Base-by-base conservation (phyloP, 2,888 invertebrate genomes). In the Rotaria macrura region DNA sequence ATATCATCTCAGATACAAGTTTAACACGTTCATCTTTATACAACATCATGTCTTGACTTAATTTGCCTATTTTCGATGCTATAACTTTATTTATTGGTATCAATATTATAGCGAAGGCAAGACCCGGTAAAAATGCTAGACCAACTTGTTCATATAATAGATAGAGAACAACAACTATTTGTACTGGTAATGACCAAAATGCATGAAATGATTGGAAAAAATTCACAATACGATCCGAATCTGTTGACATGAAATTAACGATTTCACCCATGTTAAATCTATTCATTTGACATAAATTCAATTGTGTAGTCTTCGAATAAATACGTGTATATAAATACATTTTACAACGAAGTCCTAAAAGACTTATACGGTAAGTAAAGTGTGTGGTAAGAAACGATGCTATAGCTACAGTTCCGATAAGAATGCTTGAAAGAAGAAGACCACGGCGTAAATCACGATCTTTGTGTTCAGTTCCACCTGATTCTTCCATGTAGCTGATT, bases 161-260 rank as follows among this genome's bases (percentile, higher is more conserved):
- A 87, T 89, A 90, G 85, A 90, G 87, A 10, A 89, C 74, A 10
- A 90, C 89, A 14, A 87, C 89, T n/a, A 90, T 87, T 93, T 95
- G 95, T 89, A 97, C 93, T 12, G 97, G 97, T 89, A 97, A 94
- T 91, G 96, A 97, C 97, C 98, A 98, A 88, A 97, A 93, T 10
- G 95, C 94, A 92, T 98, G 98, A 90, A 99, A 97, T 91, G 96
- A 96, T 5, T 95, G 94, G 91, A 96, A 96, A 40, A 97, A 95
- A 91, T 97, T 97, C 0, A 96, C 95, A 88, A 98, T 95, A 88
- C 97, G 93, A 90, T 97, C 96, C 0, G 95, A 94, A 90, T 99
- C 98, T 0, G 96, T 96, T 52, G 96, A 97, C 95, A 98, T 96
- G 88, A 96, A 84, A 57, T 86, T 86, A 38, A 86, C 86, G 38